These are phyloP conservation scores for Datnioides undecimradiatus DNA, from an alignment of 2,113 vertebrate species.

Conservation along the genomic window DNA sequence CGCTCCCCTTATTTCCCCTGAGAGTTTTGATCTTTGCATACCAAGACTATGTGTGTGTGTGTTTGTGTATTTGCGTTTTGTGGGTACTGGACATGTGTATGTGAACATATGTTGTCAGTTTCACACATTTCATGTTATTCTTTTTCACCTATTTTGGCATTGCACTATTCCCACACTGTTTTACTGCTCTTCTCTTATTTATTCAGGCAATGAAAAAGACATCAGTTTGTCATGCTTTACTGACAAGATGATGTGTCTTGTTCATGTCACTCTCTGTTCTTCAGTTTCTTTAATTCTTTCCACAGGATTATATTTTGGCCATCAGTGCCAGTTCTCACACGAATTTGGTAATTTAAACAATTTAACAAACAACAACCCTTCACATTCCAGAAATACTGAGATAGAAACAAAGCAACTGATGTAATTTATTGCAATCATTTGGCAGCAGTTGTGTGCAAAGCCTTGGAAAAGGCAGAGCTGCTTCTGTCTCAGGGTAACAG, in stretches of 20 bases:
- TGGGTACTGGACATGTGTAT: too few relatives aligned
- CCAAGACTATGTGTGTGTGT: constrained; percentile 52
- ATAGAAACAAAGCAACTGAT: constrained; percentile 1
- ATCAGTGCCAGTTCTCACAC: constrained; percentile 53
- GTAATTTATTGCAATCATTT: constrained; percentile 6
- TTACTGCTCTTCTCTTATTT: constrained; percentile 17
- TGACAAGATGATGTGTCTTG: constrained; percentile 44
- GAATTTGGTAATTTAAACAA: constrained; percentile 25
- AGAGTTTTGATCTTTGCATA: constrained; percentile 70
- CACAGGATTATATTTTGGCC: constrained; percentile 36
- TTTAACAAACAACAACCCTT: constrained; percentile 11
- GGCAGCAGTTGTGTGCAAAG: background rate
- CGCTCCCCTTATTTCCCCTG: constrained; percentile 74
- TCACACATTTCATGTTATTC: constrained; percentile 45
- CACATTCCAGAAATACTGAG: constrained; percentile 15
- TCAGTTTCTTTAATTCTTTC: constrained; percentile 41
- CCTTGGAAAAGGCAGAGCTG: background rate
- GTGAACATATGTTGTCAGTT: constrained; percentile 54
- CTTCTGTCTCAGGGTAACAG: constrained; percentile 12
- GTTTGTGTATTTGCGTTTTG: constrained; percentile 21
- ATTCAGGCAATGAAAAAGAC: constrained; percentile 40
- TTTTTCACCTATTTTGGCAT: constrained; percentile 42
- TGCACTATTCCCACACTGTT: background rate
- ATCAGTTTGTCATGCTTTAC: constrained; percentile 1
- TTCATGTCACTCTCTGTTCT: constrained; percentile 6